Conservation (phyloP, 2,888 invertebrate species). For the Perdita meconis region DNA sequence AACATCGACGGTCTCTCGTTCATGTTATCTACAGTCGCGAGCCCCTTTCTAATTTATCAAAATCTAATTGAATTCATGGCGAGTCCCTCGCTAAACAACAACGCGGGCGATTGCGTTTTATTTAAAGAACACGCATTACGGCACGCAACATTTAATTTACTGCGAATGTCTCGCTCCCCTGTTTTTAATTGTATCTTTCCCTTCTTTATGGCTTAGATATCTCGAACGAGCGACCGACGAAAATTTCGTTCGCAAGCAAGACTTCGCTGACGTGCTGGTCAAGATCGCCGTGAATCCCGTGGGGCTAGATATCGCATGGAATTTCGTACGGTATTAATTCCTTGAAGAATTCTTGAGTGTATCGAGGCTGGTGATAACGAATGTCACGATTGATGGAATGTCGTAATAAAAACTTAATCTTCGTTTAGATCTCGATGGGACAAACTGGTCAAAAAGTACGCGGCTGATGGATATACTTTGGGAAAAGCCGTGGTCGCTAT, state of each 20-base stretch:
- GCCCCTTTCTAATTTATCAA: conserved; percentile 36
- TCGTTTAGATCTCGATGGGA: conserved; percentile 23
- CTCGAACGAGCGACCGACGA: conserved; percentile 60
- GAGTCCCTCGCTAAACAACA: conserved; percentile 1
- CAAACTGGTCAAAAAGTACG: conserved; percentile 27
- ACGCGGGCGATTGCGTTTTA: neutral
- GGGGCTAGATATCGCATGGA: conserved; percentile 65
- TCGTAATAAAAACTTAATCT: neutral
- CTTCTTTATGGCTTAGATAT: conserved; percentile 45
- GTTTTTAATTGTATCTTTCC: neutral
- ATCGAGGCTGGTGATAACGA: neutral
- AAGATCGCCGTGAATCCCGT: conserved; percentile 64
- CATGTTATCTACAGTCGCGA: conserved; percentile 29
- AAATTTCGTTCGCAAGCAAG: conserved; percentile 65
- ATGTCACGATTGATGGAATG: neutral
- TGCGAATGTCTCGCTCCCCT: neutral
- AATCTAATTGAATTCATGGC: conserved; percentile 14
- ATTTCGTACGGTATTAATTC: conserved; percentile 62
- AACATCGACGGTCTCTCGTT: no score
- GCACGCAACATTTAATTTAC: neutral
- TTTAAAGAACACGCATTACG: neutral
- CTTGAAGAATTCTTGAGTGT: neutral
- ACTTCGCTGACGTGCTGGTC: conserved; percentile 62
- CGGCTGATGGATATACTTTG: conserved; percentile 13
- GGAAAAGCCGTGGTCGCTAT: conserved; percentile 22